Percentiles rank a stretch among this genome's conserved stretches.
Evolutionary conservation across 2,113 vertebrate genomes (phyloP).

Genomic region (Ceyx melanurus): DNA sequence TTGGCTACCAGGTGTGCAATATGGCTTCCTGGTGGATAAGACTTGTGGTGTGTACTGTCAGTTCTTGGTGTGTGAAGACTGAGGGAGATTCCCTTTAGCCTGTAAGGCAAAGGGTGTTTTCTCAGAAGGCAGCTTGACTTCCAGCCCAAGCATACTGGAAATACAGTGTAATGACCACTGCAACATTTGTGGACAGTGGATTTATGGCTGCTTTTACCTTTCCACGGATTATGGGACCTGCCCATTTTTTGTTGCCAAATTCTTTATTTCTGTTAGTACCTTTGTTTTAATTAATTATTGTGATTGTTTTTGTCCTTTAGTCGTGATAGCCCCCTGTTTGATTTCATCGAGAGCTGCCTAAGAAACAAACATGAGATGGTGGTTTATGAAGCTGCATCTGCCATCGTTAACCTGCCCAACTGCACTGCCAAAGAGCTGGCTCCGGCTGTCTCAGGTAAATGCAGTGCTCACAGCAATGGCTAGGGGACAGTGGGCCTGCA

Average conservation of each 20-base stretch:
- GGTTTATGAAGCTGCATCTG: slow-evolving; percentile 83
- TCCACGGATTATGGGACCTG: background rate
- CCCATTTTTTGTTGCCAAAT: background rate
- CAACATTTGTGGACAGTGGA: background rate
- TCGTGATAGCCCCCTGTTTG: slow-evolving; percentile 80
- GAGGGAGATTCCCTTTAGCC: background rate
- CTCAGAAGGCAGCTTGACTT: background rate
- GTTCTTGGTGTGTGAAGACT: background rate
- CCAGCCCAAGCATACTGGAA: background rate
- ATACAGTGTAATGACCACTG: background rate
- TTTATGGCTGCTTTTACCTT: background rate
- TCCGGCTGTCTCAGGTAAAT: slow-evolving; percentile 80
- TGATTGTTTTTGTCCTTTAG: slow-evolving; percentile 27
- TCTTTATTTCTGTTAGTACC: background rate
- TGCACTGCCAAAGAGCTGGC: slow-evolving; percentile 84
- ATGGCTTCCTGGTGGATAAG: background rate
- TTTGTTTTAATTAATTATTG: background rate
- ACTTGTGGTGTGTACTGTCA: background rate
- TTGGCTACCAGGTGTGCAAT: background rate
- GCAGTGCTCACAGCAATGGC: accelerated
- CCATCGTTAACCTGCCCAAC: slow-evolving; percentile 80
- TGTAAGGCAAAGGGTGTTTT: background rate
- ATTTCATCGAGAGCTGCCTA: slow-evolving; percentile 83
- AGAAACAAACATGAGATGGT: slow-evolving; percentile 86
- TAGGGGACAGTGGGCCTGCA: background rate